Evolutionary conservation across 2,888 invertebrate genomes (phyloP), one percentile per base, ranked within the genome.

Genomic region (Autographa pulchrina): DNA sequence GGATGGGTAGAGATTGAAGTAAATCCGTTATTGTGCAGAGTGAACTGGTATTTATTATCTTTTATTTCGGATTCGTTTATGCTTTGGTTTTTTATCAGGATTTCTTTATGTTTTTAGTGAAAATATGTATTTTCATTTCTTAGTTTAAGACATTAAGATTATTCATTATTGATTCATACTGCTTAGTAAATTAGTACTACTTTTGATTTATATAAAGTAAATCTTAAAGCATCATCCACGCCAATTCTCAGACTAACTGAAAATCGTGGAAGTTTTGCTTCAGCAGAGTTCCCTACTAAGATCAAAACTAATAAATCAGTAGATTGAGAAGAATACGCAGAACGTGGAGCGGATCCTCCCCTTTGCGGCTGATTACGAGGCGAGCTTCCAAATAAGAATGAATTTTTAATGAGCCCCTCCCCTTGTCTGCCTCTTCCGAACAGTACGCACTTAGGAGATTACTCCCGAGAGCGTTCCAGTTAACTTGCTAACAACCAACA

Each of bases 371-470:
- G 94, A 94, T 94, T 94, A 93, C 93, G 87, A 73, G 82, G 86
- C 78, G 86, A 86, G 92, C 92, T 91, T 90, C 93, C 91, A 94
- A 95, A 94, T 94, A 95, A 94, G 95, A 95, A 95, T 96, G 95
- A 95, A 95, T 94, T 95, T 95, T 95, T 96, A 96, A 96, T 95
- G 94, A 95, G 91, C 86, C 86, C 85, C 86, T 87, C 87, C 80
- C 84, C 75, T 81, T 81, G 69, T 70, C 75, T 73, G 77, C 83
- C 85, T 82, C 87, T 86, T 85, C 84, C 85, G 86, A 90, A 88
- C 89, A 91, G 88, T 91, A 93, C 95, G 95, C 95, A 95, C 96
- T 95, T 94, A 95, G 93, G 89, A 95, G 94, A 95, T 96, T 96
- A 95, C 95, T 93, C 95, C 93, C 94, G 87, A 86, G 94, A 93